Evolutionary conservation across 2,113 vertebrate genomes (phyloP).

Genomic region (Amazona guildingii): DNA sequence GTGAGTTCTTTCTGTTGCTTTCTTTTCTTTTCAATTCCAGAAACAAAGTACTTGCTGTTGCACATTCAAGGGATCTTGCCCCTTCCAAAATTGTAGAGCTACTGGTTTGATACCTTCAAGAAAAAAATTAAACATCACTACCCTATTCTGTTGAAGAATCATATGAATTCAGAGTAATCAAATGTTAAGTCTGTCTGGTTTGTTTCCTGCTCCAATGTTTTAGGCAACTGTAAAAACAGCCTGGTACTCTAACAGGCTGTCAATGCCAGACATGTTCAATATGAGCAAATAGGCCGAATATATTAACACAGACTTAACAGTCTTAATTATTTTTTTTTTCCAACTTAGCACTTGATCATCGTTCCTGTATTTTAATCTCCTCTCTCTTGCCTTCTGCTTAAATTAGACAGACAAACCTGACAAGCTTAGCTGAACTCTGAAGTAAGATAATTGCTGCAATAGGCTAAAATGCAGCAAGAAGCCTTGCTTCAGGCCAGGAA

Average conservation of each 20-base stretch:
- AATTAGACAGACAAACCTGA: background rate
- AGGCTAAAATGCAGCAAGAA: background rate
- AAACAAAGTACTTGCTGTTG: background rate
- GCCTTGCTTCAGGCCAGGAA: background rate
- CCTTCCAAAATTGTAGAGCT: background rate
- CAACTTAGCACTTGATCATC: background rate
- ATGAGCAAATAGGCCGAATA: background rate
- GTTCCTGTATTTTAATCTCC: background rate
- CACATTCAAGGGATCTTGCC: background rate
- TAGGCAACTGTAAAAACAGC: background rate
- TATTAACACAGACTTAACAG: background rate
- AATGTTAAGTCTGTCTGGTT: background rate
- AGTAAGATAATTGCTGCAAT: background rate
- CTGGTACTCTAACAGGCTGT: background rate
- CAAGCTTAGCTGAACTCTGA: background rate
- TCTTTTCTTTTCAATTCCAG: background rate
- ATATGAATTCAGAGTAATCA: background rate
- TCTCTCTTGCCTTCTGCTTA: background rate
- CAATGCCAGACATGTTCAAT: background rate
- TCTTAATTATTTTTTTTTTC: background rate
- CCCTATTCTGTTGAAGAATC: background rate
- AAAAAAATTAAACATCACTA: background rate
- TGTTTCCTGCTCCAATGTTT: background rate
- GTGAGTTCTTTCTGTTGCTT: background rate
- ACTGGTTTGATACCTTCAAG: background rate